Evolutionary conservation across 2,797 vertebrate species (phyloP), one percentile per base, ranked within the genome.

Genomic region (Spinibarbus caldwelli): DNA sequence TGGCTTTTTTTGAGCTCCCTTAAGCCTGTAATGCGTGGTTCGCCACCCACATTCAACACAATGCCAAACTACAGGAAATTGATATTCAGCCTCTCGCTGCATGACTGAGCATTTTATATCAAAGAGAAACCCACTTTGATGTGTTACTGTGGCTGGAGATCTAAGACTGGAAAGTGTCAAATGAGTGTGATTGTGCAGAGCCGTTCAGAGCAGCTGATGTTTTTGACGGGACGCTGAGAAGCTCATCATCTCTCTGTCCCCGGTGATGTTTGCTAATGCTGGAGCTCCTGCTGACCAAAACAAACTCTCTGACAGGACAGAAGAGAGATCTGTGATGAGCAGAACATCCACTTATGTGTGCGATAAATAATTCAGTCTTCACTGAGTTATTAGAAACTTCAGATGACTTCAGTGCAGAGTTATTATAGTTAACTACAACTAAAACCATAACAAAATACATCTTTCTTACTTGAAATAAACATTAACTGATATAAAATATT

Each of bases 41-140:
- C 9, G 11, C 84, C 79, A 66, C 75, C 78, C 54, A 68, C 68
- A 23, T 34, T 76, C 76, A 83, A 77, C 68, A 75, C 81, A 84
- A 86, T 80, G 68, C 59, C 6, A 36, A 70, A 66, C 34, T 79
- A 77, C 47, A 72, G 36, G 49, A 80, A 41, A 86, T 88, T 80
- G 57, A 66, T 76, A 85, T 85, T 83, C 80, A 86, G 68, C 72
- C 38, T 34, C 49, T 78, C 72, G 29, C 68, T 87, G 47, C 45
- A 36, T 75, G 57, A 70, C 80, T 83, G 80, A 87, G 80, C 80
- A 77, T 85, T 86, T 85, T 14, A 83, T 83, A 86, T 86, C 62
- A 85, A 83, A 89, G 86, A 72, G 66, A 77, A 86, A 72, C 10
- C 59, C 49, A 88, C 88, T 85, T 78, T 89, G 83, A 85, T 78